These are phyloP conservation scores for Agrilus biguttatus DNA, from an alignment of 2,888 invertebrate genomes.

Conservation along the genomic window DNA sequence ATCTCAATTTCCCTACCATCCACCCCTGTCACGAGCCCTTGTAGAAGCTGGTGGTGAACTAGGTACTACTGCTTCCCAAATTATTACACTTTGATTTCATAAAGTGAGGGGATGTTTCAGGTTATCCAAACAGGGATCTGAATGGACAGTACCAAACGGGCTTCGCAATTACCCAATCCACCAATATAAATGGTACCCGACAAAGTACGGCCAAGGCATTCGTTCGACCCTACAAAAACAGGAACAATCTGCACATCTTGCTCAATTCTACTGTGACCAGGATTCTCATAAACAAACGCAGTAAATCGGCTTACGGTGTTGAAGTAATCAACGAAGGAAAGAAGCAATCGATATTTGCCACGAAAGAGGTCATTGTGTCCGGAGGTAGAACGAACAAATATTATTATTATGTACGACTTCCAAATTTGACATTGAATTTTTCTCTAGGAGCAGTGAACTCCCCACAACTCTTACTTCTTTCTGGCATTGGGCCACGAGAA, in stretches of 20 bases:
- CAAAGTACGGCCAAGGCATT: conserved; percentile 71
- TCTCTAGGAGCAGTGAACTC: conserved; percentile 74
- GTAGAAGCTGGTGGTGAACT: conserved; percentile 66
- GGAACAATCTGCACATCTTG: conserved; percentile 69
- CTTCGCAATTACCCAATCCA: conserved; percentile 79
- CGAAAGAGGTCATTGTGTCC: conserved; percentile 52
- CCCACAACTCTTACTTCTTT: conserved; percentile 81
- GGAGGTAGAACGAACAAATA: conserved; percentile 30
- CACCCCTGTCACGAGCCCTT: conserved; percentile 64
- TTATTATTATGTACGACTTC: background rate
- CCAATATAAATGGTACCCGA: conserved; percentile 71
- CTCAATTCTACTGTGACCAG: conserved; percentile 68
- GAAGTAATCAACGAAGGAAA: conserved; percentile 47
- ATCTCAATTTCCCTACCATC: conserved; percentile 73
- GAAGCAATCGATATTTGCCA: conserved; percentile 44
- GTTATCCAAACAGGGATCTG: conserved; percentile 60
- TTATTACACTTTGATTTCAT: background rate
- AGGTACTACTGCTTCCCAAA: conserved; percentile 31
- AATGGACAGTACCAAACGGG: conserved; percentile 72
- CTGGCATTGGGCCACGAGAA: conserved; percentile 70
- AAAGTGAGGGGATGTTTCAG: conserved; percentile 24
- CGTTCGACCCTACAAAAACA: conserved; percentile 58
- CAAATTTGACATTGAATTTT: background rate
- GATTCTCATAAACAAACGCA: conserved; percentile 59
- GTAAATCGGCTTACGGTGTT: conserved; percentile 63